These are phyloP conservation scores for Donacobius atricapilla DNA, from an alignment of 2,113 vertebrate genomes.

Conservation along the genomic window DNA sequence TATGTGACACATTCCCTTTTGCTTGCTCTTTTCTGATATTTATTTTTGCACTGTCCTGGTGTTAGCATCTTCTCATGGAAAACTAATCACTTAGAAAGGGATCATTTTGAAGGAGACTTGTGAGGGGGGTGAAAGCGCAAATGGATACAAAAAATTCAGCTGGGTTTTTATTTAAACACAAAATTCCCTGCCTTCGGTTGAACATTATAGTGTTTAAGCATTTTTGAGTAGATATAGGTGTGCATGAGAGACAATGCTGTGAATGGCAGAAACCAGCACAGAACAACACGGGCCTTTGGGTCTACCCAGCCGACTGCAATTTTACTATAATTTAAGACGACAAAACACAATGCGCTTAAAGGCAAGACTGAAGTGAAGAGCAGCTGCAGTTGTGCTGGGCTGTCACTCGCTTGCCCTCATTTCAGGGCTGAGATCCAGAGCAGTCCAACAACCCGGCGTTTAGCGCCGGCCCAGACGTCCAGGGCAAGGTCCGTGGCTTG, in stretches of 20 bases:
- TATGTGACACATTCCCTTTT: slow-evolving; percentile 73
- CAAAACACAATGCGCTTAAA: slow-evolving; percentile 52
- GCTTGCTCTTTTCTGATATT: slow-evolving; percentile 75
- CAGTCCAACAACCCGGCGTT: not conserved
- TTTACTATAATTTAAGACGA: slow-evolving; percentile 33
- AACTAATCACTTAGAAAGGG: slow-evolving; percentile 19
- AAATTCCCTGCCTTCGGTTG: accelerated
- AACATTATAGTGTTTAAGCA: not conserved
- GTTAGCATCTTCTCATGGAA: not conserved
- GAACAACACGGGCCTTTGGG: not conserved
- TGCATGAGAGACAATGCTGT: not conserved
- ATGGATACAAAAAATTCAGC: not conserved
- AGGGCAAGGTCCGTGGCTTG: slow-evolving; percentile 33
- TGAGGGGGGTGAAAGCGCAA: not conserved
- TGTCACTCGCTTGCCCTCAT: slow-evolving; percentile 36
- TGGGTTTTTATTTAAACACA: not conserved
- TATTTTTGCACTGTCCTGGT: slow-evolving; percentile 43
- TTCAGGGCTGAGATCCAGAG: slow-evolving; percentile 49
- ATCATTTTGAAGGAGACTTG: not conserved
- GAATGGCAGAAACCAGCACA: not conserved
- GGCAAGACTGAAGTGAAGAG: slow-evolving; percentile 24
- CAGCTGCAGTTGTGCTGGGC: not conserved
- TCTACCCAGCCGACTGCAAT: not conserved
- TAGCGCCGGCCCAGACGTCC: not conserved
- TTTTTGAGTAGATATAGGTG: not conserved